Base-by-base conservation (phyloP, 2,113 vertebrate species). In the Hydrochoerus hydrochaeris region DNA sequence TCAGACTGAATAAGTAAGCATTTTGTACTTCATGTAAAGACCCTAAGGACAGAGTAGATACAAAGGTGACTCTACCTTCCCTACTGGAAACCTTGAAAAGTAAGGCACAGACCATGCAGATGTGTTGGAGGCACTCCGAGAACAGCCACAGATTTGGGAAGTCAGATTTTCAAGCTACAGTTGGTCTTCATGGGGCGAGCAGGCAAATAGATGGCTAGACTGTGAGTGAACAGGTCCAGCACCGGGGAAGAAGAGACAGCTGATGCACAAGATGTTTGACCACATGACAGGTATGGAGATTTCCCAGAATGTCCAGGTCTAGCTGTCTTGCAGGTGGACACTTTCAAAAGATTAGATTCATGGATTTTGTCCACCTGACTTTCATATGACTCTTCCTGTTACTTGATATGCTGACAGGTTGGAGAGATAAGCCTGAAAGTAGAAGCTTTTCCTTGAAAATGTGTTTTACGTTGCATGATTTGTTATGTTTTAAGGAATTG, bases 381-480 rank as follows among this genome's bases (percentile, higher is more conserved):
- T 52, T 20, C 1, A n/a, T 28, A 5, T 52, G 69, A 49, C 44
- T 69, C 35, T n/a, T 65, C 30, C 41, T 52, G 75, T 52, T 75
- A 49, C 44, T 69, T 52, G 75, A 91, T 91, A n/a, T 24, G 46
- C 49, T 93, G 46, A 58, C 60, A 46, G 5, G 7, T 49, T 75
- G 58, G 62, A 95, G 14, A 85, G 49, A 80, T 65, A 44, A 58
- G 10, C 20, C 12, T 63, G 41, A 71, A 94, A 75, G 52, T 28
- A 57, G 26, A 84, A 46, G 62, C 82, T 60, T 85, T 69, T 88
- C 75, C 73, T 41, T 88, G 57, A 94, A 38, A 69, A 82, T 78
- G 71, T 41, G 9, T 63, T 92, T 41, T 7, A 4, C n/a, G 20
- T 17, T 71, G 81, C n/a, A 46, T 46, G 38, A 19, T 41, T 69